Conservation (phyloP, 2,113 vertebrate genomes). For the Vulpes ferrilata region DNA sequence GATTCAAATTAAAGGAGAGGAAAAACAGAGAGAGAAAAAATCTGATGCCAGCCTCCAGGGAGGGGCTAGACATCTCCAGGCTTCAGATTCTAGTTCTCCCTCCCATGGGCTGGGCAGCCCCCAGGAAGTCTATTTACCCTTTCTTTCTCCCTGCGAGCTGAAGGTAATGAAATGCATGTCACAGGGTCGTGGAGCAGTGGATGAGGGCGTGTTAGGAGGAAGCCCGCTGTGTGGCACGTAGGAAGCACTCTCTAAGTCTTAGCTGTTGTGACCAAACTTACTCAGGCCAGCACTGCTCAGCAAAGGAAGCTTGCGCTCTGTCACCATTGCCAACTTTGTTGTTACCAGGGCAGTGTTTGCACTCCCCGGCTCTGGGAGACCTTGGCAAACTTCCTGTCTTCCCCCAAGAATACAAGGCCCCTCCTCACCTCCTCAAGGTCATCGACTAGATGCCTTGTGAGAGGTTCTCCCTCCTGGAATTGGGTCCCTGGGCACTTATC, state of each 20-base stretch:
- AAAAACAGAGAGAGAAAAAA: background rate
- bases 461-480: background rate
- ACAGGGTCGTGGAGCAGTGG: too few relatives aligned
- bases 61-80: background rate
- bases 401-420: fast-evolving
- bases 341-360: background rate
- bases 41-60: background rate
- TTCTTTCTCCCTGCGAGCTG: constrained; percentile 8
- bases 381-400: background rate
- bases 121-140: background rate
- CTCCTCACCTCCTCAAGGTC: background rate
- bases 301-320: background rate
- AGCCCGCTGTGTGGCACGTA: fast-evolving
- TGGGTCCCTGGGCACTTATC: background rate
- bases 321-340: background rate
- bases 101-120: background rate
- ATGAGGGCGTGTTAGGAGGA: background rate
- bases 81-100: background rate
- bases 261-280: background rate
- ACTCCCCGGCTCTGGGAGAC: background rate
- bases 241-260: background rate
- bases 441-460: background rate
- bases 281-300: background rate
- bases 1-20: background rate
- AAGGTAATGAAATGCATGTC: background rate